A percentile compares a stretch with the other conserved stretches of the same genome.
Evolutionary conservation across 2,888 invertebrate genomes (phyloP).

Genomic region (Limnephilus marmoratus): DNA sequence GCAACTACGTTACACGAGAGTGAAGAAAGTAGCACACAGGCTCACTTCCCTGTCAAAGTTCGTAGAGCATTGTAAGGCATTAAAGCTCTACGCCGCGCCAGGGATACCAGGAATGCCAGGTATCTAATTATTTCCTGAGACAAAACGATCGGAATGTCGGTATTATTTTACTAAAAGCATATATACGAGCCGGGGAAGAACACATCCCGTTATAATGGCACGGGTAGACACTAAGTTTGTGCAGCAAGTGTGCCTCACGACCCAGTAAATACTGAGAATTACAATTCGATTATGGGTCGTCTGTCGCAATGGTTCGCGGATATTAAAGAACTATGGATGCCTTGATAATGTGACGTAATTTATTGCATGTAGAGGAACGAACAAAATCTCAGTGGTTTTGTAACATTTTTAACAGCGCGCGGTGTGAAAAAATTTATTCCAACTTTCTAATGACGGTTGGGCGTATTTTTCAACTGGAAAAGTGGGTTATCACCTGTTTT

Average conservation of each 20-base stretch:
- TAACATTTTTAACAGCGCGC: too few species aligned
- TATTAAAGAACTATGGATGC: background rate
- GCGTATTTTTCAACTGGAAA: too few species aligned
- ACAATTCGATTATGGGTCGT: slow-evolving; percentile 8
- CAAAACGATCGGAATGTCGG: background rate
- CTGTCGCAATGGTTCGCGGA: background rate
- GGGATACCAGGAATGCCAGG: background rate
- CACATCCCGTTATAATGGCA: slow-evolving; percentile 17
- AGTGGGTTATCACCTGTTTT: too few species aligned
- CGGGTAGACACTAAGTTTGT: slow-evolving; percentile 26
- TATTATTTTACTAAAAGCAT: background rate
- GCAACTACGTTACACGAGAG: background rate
- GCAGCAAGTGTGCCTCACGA: slow-evolving; percentile 35
- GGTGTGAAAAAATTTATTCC: too few species aligned
- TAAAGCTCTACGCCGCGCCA: too few species aligned
- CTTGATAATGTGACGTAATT: background rate
- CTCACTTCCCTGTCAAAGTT: too few species aligned
- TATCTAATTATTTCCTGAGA: background rate
- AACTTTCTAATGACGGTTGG: too few species aligned
- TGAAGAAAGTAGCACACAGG: background rate
- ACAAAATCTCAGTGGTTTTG: background rate
- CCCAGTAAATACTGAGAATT: slow-evolving; percentile 40
- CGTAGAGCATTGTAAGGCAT: background rate
- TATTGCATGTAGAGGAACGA: background rate
- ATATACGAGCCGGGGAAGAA: background rate